These are phyloP conservation scores for Formicarius rufipectus DNA, from an alignment of 2,113 vertebrate species.

Conservation along the genomic window DNA sequence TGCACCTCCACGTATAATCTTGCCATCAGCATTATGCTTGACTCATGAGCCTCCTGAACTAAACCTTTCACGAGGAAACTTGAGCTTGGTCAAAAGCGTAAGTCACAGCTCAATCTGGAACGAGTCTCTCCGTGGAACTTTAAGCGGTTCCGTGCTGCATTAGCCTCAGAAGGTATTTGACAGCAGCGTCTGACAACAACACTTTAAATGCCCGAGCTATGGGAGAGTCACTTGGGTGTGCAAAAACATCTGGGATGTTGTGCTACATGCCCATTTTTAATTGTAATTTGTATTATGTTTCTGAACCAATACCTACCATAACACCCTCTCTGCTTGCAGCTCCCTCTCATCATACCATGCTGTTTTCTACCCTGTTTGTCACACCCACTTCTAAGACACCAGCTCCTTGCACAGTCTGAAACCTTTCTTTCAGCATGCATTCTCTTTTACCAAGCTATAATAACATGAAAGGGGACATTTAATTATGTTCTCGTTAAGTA, in stretches of 20 bases:
- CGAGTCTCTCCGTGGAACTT: neutral
- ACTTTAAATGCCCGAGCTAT: neutral
- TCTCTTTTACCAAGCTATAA: neutral
- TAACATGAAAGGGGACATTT: neutral
- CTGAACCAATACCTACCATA: neutral
- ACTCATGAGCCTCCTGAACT: neutral
- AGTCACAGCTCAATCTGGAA: neutral
- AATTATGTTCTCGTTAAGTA: neutral
- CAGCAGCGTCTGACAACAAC: neutral
- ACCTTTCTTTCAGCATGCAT: neutral
- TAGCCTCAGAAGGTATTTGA: neutral
- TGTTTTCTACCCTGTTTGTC: neutral
- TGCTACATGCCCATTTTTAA: neutral
- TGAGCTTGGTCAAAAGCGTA: neutral
- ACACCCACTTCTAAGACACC: neutral
- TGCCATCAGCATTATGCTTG: neutral
- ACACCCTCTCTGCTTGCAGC: neutral
- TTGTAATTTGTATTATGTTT: neutral
- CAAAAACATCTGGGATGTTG: neutral
- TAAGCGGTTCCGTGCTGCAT: neutral
- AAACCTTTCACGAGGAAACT: neutral
- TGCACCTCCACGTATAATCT: neutral
- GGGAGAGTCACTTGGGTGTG: fast-evolving
- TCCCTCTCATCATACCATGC: neutral
- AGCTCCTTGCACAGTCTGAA: neutral